A percentile compares a stretch with the other conserved stretches of the same genome.
phyloP scores from a whole-genome alignment of 2,113 vertebrate genomes.

The Chrysemys picta region DNA sequence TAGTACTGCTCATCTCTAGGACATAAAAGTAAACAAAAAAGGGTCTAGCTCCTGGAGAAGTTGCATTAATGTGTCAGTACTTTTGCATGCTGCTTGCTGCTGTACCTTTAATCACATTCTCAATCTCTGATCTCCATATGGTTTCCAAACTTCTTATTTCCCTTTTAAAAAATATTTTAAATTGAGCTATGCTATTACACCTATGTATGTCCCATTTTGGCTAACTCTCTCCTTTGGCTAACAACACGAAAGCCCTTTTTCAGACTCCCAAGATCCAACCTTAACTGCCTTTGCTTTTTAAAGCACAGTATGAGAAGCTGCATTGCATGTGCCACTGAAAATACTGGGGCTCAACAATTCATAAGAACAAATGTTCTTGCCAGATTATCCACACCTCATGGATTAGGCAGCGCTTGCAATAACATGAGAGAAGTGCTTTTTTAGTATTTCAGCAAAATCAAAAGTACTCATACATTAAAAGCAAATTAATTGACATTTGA shows the following conservation, averaged over 20 bases:
- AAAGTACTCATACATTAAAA: neutral
- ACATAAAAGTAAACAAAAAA: neutral
- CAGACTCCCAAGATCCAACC: constrained; percentile 63
- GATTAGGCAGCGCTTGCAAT: constrained; percentile 57
- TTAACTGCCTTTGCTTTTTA: constrained; percentile 70
- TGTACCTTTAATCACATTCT: constrained; percentile 61
- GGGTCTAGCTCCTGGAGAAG: constrained; percentile 5
- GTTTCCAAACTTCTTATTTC: constrained; percentile 63
- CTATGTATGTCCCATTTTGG: constrained; percentile 71
- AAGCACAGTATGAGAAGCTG: constrained; percentile 71
- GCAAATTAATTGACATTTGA: constrained; percentile 24
- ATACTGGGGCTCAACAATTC: constrained; percentile 67
- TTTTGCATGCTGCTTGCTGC: constrained; percentile 39
- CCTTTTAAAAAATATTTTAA: constrained; percentile 66
- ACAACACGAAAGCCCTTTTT: constrained; percentile 63
- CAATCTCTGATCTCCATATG: constrained; percentile 65
- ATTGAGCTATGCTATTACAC: constrained; percentile 68
- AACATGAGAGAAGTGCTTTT: constrained; percentile 59
- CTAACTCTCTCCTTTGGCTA: constrained; percentile 72
- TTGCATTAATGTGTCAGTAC: constrained; percentile 50
- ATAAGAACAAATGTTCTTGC: constrained; percentile 52
- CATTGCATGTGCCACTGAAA: constrained; percentile 60
- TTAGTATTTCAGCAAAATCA: constrained; percentile 29
- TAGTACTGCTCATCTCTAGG: neutral
- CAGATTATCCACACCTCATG: constrained; percentile 65